Percentiles rank a stretch among this genome's conserved stretches.
phyloP scores from a whole-genome alignment of 2,888 invertebrate genomes.

The Oxyteleia sp. region DNA sequence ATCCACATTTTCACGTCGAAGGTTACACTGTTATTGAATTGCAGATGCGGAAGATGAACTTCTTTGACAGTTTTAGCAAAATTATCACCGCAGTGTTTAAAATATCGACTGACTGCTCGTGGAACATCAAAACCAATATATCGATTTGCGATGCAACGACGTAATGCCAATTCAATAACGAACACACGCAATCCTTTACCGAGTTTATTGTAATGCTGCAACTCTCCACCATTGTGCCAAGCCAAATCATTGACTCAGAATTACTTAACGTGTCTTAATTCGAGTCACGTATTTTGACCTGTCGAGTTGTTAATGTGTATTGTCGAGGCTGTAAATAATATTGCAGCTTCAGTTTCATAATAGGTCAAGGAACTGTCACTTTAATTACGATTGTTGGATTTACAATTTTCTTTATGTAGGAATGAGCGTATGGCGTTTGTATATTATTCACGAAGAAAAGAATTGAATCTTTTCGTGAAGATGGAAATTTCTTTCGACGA shows the following conservation, averaged over 20 bases:
- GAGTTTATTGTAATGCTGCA: constrained; percentile 70
- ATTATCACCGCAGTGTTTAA: constrained; percentile 14
- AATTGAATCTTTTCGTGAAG: no score
- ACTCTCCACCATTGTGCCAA: constrained; percentile 77
- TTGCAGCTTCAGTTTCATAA: constrained; percentile 23
- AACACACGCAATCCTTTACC: no score
- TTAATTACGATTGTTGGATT: constrained; percentile 8
- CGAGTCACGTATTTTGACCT: constrained; percentile 62
- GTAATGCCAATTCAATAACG: no score
- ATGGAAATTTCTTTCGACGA: no score
- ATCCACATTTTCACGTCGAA: constrained; percentile 34
- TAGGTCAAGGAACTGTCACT: constrained; percentile 45
- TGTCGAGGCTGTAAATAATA: constrained; percentile 51
- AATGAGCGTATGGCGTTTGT: no score
- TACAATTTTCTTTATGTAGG: no score
- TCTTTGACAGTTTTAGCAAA: constrained; percentile 19
- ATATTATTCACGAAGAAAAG: no score
- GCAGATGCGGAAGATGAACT: constrained; percentile 2
- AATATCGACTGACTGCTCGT: constrained; percentile 35
- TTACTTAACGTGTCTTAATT: constrained; percentile 77
- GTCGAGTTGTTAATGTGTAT: constrained; percentile 38
- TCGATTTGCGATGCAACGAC: constrained; percentile 48
- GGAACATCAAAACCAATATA: constrained; percentile 52
- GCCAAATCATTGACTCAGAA: constrained; percentile 79
- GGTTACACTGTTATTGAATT: constrained; percentile 7